A percentile compares a stretch with the other conserved stretches of the same genome.
Conservation (phyloP, 1,140 invertebrate genomes). For the Glossosoma conforme region DNA sequence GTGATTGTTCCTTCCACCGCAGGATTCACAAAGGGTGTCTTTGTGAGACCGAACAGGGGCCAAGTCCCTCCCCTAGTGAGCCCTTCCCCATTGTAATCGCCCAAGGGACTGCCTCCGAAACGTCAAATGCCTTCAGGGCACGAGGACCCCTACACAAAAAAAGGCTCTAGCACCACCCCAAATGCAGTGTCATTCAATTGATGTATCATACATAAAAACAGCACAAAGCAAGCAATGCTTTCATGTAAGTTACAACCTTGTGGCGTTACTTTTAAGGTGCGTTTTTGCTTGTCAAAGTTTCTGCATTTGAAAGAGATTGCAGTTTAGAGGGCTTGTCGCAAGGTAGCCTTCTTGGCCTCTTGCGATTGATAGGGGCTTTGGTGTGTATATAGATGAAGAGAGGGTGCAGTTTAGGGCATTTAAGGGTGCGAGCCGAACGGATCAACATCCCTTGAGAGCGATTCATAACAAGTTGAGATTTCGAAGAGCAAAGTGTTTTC, state of each 20-base stretch:
- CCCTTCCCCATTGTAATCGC: constrained; percentile 29
- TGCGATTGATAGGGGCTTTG: constrained; percentile 18
- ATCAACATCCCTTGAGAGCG: constrained; percentile 13
- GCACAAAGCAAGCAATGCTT: background rate
- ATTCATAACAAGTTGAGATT: constrained; percentile 5
- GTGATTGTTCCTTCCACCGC: too few species aligned
- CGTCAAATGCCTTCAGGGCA: constrained; percentile 26
- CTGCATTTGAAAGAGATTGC: background rate
- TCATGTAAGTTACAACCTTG: background rate
- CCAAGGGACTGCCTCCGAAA: constrained; percentile 20
- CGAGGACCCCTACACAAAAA: constrained; percentile 20
- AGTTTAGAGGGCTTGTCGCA: constrained; percentile 19
- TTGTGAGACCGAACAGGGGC: constrained; percentile 20
- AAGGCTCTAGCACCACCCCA: constrained; percentile 25
- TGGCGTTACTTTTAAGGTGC: background rate
- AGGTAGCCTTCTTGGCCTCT: constrained; percentile 24
- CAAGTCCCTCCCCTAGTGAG: constrained; percentile 15
- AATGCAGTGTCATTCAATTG: constrained; percentile 24
- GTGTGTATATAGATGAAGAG: constrained; percentile 25
- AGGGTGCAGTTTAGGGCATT: constrained; percentile 23
- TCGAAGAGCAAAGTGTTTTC: background rate
- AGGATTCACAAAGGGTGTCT: too few species aligned
- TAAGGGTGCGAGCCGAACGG: constrained; percentile 7
- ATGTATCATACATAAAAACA: constrained; percentile 2
- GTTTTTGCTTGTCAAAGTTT: background rate